phyloP scores from a whole-genome alignment of 2,113 vertebrate species.

The Ammospiza caudacuta region DNA sequence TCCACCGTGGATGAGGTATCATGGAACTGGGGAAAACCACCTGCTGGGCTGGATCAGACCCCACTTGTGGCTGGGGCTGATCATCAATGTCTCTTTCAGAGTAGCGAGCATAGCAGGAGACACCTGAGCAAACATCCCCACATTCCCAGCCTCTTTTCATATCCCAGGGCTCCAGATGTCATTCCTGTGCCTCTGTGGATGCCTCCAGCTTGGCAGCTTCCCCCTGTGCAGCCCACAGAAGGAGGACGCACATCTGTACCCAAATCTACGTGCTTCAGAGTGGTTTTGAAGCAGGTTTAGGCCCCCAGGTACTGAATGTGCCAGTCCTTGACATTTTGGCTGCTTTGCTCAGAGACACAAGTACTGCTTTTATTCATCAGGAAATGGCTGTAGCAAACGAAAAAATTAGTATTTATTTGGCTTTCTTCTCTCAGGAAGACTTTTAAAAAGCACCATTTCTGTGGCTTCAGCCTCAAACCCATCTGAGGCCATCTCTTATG shows the following conservation, averaged over 20 bases:
- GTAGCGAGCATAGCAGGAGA: not conserved
- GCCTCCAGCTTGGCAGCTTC: not conserved
- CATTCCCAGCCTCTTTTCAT: not conserved
- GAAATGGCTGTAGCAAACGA: not conserved
- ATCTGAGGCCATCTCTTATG: not conserved
- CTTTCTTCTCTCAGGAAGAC: not conserved
- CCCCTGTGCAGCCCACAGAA: not conserved
- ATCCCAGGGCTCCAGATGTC: not conserved
- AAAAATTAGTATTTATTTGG: not conserved
- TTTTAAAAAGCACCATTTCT: not conserved
- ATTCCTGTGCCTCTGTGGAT: not conserved
- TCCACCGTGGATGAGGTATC: rapidly evolving
- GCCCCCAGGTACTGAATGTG: rapidly evolving
- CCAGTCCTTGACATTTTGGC: not conserved
- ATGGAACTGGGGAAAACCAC: not conserved
- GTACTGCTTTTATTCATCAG: not conserved
- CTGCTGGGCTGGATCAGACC: not conserved
- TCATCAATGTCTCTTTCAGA: constrained; percentile 18
- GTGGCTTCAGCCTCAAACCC: not conserved
- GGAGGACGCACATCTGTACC: not conserved
- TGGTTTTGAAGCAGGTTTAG: not conserved
- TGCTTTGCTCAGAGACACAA: not conserved
- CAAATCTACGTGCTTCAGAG: rapidly evolving
- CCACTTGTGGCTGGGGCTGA: not conserved
- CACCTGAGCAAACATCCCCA: not conserved